Evolutionary conservation across 2,797 vertebrate species (phyloP), one percentile per base, ranked within the genome.

Genomic region (Sebastes minor): DNA sequence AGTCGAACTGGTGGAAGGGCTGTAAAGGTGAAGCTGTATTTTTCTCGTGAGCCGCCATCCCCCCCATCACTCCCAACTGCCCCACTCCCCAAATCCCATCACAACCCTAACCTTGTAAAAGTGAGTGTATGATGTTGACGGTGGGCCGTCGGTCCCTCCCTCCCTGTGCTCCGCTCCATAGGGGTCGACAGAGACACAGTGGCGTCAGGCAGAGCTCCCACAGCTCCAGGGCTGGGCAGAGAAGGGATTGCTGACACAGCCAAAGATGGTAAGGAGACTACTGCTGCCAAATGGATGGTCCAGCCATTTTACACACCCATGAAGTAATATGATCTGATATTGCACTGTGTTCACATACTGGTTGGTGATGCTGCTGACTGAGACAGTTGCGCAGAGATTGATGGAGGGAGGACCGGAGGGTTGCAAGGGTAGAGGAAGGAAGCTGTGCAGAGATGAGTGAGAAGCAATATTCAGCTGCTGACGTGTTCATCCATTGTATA

Each of bases 151-250:
- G 8, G 27, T 28, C 35, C 35, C 35, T 83, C 88, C 91, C 93
- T 94, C 94, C 94, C 88, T 95, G 86, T 95, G 91, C 93, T 95
- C 92, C 83, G 89, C 92, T 95, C 93, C 88, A 78, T 95, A 96
- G 96, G 96, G 96, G 95, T 96, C 96, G 95, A 96, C 96, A 94
- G 96, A 96, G 96, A 96, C 96, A 95, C 96, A 96, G 95, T 96
- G 96, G 96, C 96, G 96, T 96, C 96, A 96, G 94, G 95, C 96
- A 95, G 96, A 96, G 91, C 95, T 96, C 93, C 96, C 96, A 88
- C 96, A 96, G 95, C 96, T 96, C 93, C 96, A 96, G 95, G 96
- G 96, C 95, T 96, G 96, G 96, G 96, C 96, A 95, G 96, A 96
- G 95, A 96, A 96, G 93, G 96, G 96, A 95, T 92, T 96, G 95